A percentile compares a stretch with the other conserved stretches of the same genome.
These are phyloP conservation scores for Phalacrocorax brasilianus DNA, from an alignment of 2,113 vertebrate species.

Conservation along the genomic window DNA sequence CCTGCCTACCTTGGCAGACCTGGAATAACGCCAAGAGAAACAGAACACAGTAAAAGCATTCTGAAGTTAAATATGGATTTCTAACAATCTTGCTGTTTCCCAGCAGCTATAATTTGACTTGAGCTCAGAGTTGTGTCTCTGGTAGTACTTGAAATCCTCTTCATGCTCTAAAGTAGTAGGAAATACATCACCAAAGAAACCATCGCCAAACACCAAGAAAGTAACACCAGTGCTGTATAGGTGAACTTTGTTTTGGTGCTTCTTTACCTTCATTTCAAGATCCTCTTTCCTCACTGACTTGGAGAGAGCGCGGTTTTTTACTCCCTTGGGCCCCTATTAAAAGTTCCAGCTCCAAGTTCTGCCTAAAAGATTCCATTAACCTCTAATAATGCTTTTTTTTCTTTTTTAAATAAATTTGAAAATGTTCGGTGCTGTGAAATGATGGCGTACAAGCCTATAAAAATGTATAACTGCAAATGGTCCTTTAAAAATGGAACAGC, in stretches of 20 bases:
- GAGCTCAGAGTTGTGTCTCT: background rate
- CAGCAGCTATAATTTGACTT: background rate
- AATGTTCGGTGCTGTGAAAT: background rate
- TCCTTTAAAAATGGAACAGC: background rate
- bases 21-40: background rate
- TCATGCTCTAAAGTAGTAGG: background rate
- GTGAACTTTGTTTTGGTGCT: background rate
- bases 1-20: background rate
- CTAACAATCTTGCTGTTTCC: background rate
- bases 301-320: background rate
- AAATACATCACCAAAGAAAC: conserved; percentile 14
- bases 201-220: background rate
- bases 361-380: background rate
- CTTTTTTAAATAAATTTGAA: background rate
- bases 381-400: background rate
- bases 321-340: background rate
- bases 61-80: background rate
- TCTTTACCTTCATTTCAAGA: background rate
- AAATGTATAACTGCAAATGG: background rate
- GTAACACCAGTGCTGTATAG: background rate
- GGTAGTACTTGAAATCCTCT: background rate
- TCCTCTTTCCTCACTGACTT: background rate
- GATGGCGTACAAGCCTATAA: background rate
- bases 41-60: fast-evolving
- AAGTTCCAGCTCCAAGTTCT: background rate